Evolutionary conservation across 2,888 invertebrate genomes (phyloP).

Genomic region (Drosophila helvetica): DNA sequence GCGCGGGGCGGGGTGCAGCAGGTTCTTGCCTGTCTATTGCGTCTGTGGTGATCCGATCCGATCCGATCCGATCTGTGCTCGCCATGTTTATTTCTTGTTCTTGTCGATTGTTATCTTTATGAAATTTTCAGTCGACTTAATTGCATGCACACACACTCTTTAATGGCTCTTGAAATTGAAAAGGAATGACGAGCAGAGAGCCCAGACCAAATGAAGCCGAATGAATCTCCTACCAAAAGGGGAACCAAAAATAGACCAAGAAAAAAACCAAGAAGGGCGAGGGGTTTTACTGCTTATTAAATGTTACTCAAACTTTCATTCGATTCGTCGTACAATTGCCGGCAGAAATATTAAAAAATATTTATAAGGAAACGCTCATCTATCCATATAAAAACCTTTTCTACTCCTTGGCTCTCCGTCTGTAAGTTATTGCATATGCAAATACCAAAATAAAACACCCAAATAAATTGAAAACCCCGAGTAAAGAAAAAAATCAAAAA

Average conservation of each 20-base stretch:
- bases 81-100: slow-evolving; percentile 71
- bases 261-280: slow-evolving; percentile 34
- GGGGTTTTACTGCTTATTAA: slow-evolving; percentile 71
- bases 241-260: slow-evolving; percentile 38
- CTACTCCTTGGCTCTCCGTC: slow-evolving; percentile 12
- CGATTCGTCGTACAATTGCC: neutral
- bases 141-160: slow-evolving; percentile 73
- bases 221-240: slow-evolving; percentile 26
- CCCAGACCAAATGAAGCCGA: slow-evolving; percentile 4
- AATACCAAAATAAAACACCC: slow-evolving; percentile 57
- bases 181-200: slow-evolving; percentile 7
- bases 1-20: slow-evolving; percentile 25
- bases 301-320: slow-evolving; percentile 40
- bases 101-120: slow-evolving; percentile 79
- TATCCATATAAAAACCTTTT: slow-evolving; percentile 38
- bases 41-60: slow-evolving; percentile 34
- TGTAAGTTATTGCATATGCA: slow-evolving; percentile 73
- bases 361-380: slow-evolving; percentile 50
- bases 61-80: slow-evolving; percentile 29
- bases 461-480: slow-evolving; percentile 57
- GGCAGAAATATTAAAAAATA: slow-evolving; percentile 40
- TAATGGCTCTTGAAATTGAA: slow-evolving; percentile 79
- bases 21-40: slow-evolving; percentile 43
- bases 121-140: slow-evolving; percentile 80
- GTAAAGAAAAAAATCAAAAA: slow-evolving; percentile 11